Evolutionary conservation across 2,888 invertebrate genomes (phyloP).

Genomic region (Abrostola triplasia): DNA sequence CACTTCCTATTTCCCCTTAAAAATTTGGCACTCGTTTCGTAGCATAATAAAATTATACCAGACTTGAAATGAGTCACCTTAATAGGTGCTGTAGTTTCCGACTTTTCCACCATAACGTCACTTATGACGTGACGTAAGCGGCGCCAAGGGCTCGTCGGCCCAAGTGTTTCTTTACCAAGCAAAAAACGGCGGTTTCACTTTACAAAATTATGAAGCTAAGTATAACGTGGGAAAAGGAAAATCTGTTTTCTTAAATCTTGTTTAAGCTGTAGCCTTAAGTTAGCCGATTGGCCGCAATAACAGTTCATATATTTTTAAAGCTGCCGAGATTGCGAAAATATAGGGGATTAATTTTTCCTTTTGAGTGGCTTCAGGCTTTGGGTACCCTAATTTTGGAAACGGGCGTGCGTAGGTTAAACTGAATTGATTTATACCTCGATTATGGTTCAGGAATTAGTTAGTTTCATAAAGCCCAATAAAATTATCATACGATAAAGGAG

Average conservation of each 20-base stretch:
- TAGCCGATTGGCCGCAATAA: slow-evolving; percentile 5
- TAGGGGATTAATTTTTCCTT: background rate
- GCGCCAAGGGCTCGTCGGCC: slow-evolving; percentile 21
- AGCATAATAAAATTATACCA: background rate
- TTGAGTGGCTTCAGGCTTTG: background rate
- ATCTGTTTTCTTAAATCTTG: slow-evolving; percentile 3
- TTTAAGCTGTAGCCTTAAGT: slow-evolving; percentile 4
- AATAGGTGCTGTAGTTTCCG: slow-evolving; percentile 20
- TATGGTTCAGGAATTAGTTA: too few relatives aligned
- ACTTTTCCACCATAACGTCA: slow-evolving; percentile 14
- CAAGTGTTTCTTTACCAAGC: slow-evolving; percentile 28
- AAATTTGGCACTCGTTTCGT: too few relatives aligned
- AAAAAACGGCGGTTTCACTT: slow-evolving; percentile 20
- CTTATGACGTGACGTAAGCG: slow-evolving; percentile 38
- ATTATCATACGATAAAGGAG: too few relatives aligned
- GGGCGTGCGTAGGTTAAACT: too few relatives aligned
- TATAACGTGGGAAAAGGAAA: slow-evolving; percentile 10
- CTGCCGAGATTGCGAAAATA: background rate
- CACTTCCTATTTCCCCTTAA: too few relatives aligned
- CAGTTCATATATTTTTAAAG: background rate
- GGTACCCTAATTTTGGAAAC: background rate
- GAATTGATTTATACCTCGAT: too few relatives aligned
- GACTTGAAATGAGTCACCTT: background rate
- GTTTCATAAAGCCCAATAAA: too few relatives aligned
- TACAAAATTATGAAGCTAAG: slow-evolving; percentile 11